These are phyloP conservation scores for Paedocypris sp. DNA, from an alignment of 2,113 vertebrate species.

Conservation along the genomic window DNA sequence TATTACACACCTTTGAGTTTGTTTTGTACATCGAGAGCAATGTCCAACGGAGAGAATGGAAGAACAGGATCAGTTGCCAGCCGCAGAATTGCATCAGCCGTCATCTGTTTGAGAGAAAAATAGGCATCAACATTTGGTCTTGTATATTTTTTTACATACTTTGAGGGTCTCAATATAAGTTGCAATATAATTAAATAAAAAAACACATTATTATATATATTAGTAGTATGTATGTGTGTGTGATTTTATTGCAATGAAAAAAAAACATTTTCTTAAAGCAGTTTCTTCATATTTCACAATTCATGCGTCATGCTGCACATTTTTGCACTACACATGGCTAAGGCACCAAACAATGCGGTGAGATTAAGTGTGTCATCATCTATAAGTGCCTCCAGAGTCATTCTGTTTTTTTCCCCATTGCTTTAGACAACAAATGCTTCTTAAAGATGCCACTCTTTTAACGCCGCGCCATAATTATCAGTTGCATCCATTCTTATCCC, in stretches of 20 bases:
- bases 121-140: neutral
- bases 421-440: neutral
- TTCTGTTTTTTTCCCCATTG: neutral
- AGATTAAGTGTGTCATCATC: neutral
- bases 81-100: slow-evolving; percentile 77
- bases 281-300: neutral
- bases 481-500: neutral
- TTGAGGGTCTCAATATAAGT: no score
- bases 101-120: slow-evolving; percentile 66
- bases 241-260: neutral
- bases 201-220: no score
- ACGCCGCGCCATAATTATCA: neutral
- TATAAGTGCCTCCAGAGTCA: neutral
- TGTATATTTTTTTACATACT: no score
- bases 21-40: slow-evolving; percentile 83
- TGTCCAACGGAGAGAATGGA: slow-evolving; percentile 82
- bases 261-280: neutral
- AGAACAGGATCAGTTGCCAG: slow-evolving; percentile 78
- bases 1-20: slow-evolving; percentile 77
- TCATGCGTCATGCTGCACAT: neutral
- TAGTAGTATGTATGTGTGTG: no score
- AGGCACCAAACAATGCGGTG: no score
- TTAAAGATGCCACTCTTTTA: neutral
- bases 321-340: no score
- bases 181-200: no score